These are phyloP conservation scores for Eupithecia subumbrata DNA, from an alignment of 2,888 invertebrate genomes.

Conservation along the genomic window DNA sequence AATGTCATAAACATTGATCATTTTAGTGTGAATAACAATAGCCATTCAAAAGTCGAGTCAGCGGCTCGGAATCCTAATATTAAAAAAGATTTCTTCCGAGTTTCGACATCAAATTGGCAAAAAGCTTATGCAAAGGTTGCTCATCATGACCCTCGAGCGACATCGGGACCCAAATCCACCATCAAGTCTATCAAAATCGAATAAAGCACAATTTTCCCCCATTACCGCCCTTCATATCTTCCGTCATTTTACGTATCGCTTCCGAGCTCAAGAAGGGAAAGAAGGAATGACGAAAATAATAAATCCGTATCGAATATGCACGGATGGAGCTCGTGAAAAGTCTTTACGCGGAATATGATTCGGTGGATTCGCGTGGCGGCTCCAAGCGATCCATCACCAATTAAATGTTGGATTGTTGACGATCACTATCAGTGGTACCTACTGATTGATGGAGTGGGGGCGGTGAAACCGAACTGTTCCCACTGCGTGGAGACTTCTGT, in stretches of 20 bases:
- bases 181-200: conserved; percentile 82
- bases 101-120: conserved; percentile 17
- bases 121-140: conserved; percentile 49
- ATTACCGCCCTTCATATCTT: conserved; percentile 82
- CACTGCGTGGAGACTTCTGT: conserved; percentile 65
- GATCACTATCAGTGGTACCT: conserved; percentile 76
- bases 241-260: conserved; percentile 83
- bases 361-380: conserved; percentile 61
- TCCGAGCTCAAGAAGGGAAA: conserved; percentile 79
- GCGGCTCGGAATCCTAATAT: background rate
- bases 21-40: background rate
- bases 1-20: background rate
- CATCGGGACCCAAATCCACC: conserved; percentile 74
- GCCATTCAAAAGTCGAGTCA: background rate
- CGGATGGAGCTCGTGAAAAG: conserved; percentile 69
- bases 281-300: conserved; percentile 79
- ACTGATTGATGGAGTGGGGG: conserved; percentile 77
- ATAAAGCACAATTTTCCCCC: conserved; percentile 82
- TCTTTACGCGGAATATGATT: conserved; percentile 62
- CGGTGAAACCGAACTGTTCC: conserved; percentile 55
- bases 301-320: conserved; percentile 82
- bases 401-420: conserved; percentile 78
- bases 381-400: conserved; percentile 77
- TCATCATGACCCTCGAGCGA: conserved; percentile 64
- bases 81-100: conserved; percentile 3